Conservation (phyloP, 2,797 vertebrate species). For the Enteromius radiatus region DNA sequence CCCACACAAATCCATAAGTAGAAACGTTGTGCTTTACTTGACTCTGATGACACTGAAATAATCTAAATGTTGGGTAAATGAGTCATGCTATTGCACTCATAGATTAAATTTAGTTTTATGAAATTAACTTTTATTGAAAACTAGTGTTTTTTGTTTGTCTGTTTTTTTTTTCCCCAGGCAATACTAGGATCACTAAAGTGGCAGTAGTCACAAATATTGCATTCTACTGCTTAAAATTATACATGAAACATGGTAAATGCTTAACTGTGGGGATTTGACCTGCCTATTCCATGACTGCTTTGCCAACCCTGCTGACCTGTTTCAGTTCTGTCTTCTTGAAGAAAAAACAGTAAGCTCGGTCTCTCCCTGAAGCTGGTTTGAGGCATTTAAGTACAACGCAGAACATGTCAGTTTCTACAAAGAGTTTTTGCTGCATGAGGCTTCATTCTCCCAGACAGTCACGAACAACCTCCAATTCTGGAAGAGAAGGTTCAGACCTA, state of each 20-base stretch:
- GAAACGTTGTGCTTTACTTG: not conserved
- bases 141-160: no score
- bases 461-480: not conserved
- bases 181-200: not conserved
- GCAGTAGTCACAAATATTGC: not conserved
- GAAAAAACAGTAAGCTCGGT: not conserved
- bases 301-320: not conserved
- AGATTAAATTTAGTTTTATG: not conserved
- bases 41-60: not conserved
- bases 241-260: not conserved
- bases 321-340: not conserved
- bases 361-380: not conserved
- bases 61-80: not conserved
- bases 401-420: not conserved
- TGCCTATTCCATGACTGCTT: not conserved
- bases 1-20: not conserved
- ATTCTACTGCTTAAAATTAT: not conserved
- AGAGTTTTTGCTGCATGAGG: not conserved
- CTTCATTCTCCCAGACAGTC: not conserved
- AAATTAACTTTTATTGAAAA: not conserved
- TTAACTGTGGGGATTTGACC: not conserved
- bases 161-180: not conserved
- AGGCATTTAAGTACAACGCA: constrained; percentile 21
- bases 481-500: not conserved
- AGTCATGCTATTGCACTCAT: not conserved